Evolutionary conservation across 2,888 invertebrate species (phyloP).

Genomic region (Agrotis segetum): DNA sequence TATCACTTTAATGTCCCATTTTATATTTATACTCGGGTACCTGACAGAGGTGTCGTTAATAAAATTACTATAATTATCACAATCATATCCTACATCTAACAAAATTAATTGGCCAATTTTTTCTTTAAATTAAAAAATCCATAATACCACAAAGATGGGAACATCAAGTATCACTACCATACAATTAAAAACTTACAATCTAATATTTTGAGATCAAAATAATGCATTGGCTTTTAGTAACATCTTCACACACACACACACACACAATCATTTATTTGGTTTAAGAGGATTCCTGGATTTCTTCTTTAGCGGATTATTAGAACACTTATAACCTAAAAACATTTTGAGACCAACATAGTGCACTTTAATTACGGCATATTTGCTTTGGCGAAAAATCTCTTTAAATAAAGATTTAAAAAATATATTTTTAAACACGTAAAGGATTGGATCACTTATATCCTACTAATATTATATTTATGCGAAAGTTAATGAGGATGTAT

Average conservation of each 20-base stretch:
- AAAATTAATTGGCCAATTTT: too few relatives aligned
- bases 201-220: neutral
- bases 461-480: too few relatives aligned
- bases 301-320: neutral
- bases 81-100: too few relatives aligned
- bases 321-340: neutral
- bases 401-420: too few relatives aligned
- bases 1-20: neutral
- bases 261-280: neutral
- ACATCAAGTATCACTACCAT: too few relatives aligned
- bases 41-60: neutral
- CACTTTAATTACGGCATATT: neutral
- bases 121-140: too few relatives aligned
- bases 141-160: too few relatives aligned
- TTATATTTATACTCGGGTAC: neutral
- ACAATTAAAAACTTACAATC: neutral
- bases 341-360: slow-evolving; percentile 4
- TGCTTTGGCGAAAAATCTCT: too few relatives aligned
- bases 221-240: neutral
- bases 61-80: too few relatives aligned
- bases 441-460: neutral
- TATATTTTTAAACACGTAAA: neutral
- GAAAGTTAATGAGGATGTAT: too few relatives aligned
- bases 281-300: neutral
- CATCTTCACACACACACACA: neutral